Base-by-base conservation (phyloP, 1,140 invertebrate genomes). In the Apocrypta bakeri region DNA sequence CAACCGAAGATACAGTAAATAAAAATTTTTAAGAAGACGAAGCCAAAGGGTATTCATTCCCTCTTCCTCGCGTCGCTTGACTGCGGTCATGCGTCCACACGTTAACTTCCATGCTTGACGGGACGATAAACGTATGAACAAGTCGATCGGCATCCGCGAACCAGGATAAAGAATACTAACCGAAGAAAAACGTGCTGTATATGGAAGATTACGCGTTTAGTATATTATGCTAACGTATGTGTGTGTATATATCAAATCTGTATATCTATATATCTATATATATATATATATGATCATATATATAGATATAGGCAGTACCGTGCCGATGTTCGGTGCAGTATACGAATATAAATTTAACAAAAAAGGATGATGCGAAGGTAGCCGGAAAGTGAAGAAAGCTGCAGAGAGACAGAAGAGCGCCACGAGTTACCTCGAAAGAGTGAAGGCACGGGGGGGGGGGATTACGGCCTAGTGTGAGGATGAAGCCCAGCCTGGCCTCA, bases 401-500 rank as follows among this genome's bases (percentile, higher is more conserved):
- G 77, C 48, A 42, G 63, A 27, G 72, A 73, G 68, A 82, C 29
- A 37, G 56, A 68, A n/a, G 27, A 81, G 25, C 63, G 76, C 29
- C 63, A 56, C 42, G 21, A 56, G 71, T 66, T 73, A 87, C 84
- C 85, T 87, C 21, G 77, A 86, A 83, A 87, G 84, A 82, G 87
- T 56, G 85, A 72, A 87, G 82, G 83, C 81, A 88, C 83, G 84
- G 77, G 42, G 64, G 56, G 75, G 84, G 77, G 42, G 64, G 56
- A 79, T 86, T 78, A 89, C 87, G 91, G 91, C 91, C 90, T 91
- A 92, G 91, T 90, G 63, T 76, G 89, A 89, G 90, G 90, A 92
- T 91, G 89, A 91, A 79, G 91, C 89, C 90, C 89, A 91, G 87
- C 90, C 37, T 91, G 90, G 90, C 90, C 90, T 91, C 87, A 89